Conservation (phyloP, 2,797 vertebrate genomes). For the Melanotaenia maccullochi region DNA sequence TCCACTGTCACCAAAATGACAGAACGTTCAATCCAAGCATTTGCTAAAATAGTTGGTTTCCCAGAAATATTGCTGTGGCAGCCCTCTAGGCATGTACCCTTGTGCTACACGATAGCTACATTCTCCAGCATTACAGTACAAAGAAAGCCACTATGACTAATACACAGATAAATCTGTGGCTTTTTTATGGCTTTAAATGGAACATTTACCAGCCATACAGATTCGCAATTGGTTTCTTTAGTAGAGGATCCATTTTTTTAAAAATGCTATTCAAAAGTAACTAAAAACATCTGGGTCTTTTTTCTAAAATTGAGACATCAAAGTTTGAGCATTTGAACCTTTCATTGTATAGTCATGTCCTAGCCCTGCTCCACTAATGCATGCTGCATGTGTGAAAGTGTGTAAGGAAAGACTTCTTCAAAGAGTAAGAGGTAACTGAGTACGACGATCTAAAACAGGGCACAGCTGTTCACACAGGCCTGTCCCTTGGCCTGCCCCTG, state of each 20-base stretch:
- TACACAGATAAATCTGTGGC: conserved; percentile 44
- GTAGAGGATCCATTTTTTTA: conserved; percentile 18
- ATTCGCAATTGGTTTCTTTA: conserved; percentile 31
- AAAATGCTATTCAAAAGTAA: conserved; percentile 37
- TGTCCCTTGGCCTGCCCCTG: conserved; percentile 65
- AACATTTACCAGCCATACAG: conserved; percentile 30
- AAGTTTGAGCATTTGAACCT: conserved; percentile 65
- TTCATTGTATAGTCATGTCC: conserved; percentile 51
- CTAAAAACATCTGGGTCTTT: conserved; percentile 37
- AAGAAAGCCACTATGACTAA: conserved; percentile 40
- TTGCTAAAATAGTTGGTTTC: conserved; percentile 17
- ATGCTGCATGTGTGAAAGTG: conserved; percentile 78
- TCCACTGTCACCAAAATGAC: not conserved
- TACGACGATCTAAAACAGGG: conserved; percentile 80
- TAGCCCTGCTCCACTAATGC: conserved; percentile 68
- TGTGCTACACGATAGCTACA: conserved; percentile 43
- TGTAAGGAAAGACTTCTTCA: conserved; percentile 83
- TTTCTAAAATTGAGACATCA: conserved; percentile 64
- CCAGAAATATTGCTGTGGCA: conserved; percentile 48
- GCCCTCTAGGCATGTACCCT: conserved; percentile 43
- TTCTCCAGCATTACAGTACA: conserved; percentile 38
- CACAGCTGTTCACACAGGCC: conserved; percentile 83
- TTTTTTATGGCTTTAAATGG: conserved; percentile 35
- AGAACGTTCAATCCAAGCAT: not conserved
- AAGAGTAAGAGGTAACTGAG: conserved; percentile 80